Conservation (phyloP, 1,140 invertebrate species). For the Babylonia areolata region DNA sequence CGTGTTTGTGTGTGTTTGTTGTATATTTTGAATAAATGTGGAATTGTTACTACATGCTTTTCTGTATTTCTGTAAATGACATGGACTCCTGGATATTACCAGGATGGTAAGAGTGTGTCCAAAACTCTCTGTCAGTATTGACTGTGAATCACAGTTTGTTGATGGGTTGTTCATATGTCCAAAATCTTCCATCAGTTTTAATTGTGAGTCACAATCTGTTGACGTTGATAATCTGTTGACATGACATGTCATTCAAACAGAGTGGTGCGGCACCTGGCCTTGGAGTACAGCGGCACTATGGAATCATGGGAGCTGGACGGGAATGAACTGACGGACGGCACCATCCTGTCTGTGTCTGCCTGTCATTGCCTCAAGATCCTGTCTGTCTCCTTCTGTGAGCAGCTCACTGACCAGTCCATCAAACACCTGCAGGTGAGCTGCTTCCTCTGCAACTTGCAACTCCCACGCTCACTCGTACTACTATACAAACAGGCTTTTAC, state of each 20-base stretch:
- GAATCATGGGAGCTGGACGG: slow-evolving; percentile 30
- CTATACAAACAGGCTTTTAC: too few species aligned
- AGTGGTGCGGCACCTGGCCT: slow-evolving; percentile 9
- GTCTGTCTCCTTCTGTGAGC: slow-evolving; percentile 29
- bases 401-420: background rate
- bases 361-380: slow-evolving; percentile 12
- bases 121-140: too few species aligned
- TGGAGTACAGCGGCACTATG: background rate
- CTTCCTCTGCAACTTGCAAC: too few species aligned
- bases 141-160: too few species aligned
- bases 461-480: too few species aligned
- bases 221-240: background rate
- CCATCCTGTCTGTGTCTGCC: background rate
- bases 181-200: too few species aligned
- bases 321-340: slow-evolving; percentile 12
- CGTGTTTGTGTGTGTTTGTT: too few species aligned
- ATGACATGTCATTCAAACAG: too few species aligned
- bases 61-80: background rate
- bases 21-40: background rate
- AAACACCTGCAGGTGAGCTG: background rate
- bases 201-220: background rate
- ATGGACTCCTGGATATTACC: background rate
- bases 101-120: too few species aligned
- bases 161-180: too few species aligned
- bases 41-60: background rate